These are phyloP conservation scores for Callyntrura sp. DNA, from an alignment of 2,888 invertebrate genomes.

Conservation along the genomic window DNA sequence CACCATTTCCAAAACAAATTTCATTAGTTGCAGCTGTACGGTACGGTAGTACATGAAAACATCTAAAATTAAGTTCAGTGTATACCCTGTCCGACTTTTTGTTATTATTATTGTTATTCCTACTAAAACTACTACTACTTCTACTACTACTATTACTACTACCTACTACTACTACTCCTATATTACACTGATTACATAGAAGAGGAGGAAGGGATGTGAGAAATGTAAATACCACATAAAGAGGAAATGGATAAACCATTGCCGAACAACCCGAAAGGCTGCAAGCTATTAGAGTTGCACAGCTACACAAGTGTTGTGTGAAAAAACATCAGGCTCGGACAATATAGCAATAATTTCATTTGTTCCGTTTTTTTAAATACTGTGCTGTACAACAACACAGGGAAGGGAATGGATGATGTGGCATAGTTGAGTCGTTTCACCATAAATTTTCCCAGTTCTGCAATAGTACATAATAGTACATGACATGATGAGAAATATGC, in stretches of 20 bases:
- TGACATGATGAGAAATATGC: slow-evolving; percentile 34
- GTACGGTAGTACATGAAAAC: not conserved
- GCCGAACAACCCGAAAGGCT: not conserved
- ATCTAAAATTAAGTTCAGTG: not conserved
- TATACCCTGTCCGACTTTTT: too few relatives aligned
- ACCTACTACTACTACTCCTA: too few relatives aligned
- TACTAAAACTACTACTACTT: too few relatives aligned
- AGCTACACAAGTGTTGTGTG: too few relatives aligned
- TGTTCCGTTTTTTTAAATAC: slow-evolving; percentile 10
- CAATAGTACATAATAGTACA: not conserved
- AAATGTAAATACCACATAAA: not conserved
- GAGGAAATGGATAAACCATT: not conserved
- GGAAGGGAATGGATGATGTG: not conserved
- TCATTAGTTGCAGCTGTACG: slow-evolving; percentile 9
- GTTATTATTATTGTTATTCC: too few relatives aligned
- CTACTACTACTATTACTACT: too few relatives aligned
- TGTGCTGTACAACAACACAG: not conserved
- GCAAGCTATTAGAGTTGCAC: too few relatives aligned
- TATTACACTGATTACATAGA: slow-evolving; percentile 9
- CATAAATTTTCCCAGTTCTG: slow-evolving; percentile 10
- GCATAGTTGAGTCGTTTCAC: slow-evolving; percentile 13
- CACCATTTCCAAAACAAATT: slow-evolving; percentile 20
- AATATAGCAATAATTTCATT: not conserved
- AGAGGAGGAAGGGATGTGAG: not conserved
- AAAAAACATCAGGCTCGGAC: not conserved